Percentiles rank a stretch among this genome's conserved stretches.
Evolutionary conservation across 1,140 invertebrate genomes (phyloP).

Genomic region (Anthonomus grandis): DNA sequence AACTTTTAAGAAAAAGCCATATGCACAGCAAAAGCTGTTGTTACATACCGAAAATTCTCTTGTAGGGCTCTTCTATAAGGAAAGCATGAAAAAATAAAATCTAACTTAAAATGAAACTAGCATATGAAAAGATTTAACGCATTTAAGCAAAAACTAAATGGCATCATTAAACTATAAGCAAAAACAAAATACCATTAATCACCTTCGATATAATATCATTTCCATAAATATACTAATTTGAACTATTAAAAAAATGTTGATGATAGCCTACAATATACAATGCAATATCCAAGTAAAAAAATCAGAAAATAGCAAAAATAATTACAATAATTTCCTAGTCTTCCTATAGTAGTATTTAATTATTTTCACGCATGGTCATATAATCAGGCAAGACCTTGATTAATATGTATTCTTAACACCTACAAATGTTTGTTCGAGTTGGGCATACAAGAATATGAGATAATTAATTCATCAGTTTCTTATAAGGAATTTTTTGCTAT

Average conservation of each 20-base stretch:
- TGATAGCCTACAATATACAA: too few species aligned
- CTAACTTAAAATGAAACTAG: constrained; percentile 20
- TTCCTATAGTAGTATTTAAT: too few species aligned
- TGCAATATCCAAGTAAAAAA: too few species aligned
- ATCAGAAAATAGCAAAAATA: too few species aligned
- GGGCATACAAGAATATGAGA: constrained; percentile 1
- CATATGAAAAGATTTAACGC: background rate
- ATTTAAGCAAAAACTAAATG: background rate
- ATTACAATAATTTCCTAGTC: too few species aligned
- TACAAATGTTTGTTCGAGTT: background rate
- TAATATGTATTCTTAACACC: constrained; percentile 13
- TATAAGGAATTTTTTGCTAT: background rate
- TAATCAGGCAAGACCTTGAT: constrained; percentile 8
- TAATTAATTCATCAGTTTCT: constrained; percentile 7
- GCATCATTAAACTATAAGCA: background rate
- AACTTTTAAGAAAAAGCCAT: too few species aligned
- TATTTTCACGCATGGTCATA: too few species aligned
- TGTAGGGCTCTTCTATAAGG: constrained; percentile 41
- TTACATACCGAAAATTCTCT: constrained; percentile 49
- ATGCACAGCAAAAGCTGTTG: too few species aligned
- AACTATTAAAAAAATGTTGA: too few species aligned
- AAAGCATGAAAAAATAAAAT: constrained; percentile 43
- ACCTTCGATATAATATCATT: too few species aligned
- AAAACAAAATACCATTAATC: too few species aligned
- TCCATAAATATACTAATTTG: too few species aligned